phyloP scores from a whole-genome alignment of 2,113 vertebrate genomes.

The Buteo buteo region DNA sequence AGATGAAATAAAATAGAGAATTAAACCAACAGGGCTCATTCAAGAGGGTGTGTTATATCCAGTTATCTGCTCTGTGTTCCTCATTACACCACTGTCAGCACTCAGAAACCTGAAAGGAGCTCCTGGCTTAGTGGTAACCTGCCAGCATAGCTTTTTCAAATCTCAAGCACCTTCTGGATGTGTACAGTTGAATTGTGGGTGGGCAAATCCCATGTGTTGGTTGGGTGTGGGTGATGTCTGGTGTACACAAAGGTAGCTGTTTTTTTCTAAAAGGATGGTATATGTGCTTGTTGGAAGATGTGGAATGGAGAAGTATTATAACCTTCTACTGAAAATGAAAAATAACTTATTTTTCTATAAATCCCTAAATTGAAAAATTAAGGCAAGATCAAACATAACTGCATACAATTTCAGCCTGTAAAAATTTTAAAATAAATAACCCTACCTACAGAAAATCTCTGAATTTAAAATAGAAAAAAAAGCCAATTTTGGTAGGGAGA shows the following conservation, averaged over 20 bases:
- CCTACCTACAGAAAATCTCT: neutral
- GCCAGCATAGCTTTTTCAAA: neutral
- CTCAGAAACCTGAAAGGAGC: neutral
- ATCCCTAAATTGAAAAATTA: neutral
- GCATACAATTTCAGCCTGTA: neutral
- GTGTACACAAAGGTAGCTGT: neutral
- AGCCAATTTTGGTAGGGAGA: neutral
- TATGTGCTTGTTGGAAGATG: neutral
- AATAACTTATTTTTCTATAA: neutral
- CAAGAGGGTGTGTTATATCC: neutral
- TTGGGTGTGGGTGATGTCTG: neutral
- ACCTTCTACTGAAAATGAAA: neutral
- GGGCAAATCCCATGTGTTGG: neutral
- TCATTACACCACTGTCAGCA: accelerated
- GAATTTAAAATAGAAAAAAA: neutral
- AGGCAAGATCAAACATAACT: neutral
- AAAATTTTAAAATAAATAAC: neutral
- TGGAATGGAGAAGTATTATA: neutral
- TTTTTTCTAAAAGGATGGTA: neutral
- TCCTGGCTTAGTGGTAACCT: neutral
- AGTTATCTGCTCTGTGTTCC: neutral
- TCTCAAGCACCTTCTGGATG: neutral
- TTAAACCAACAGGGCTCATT: neutral
- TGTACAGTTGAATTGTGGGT: neutral
- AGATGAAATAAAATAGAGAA: neutral